phyloP scores from a whole-genome alignment of 1,140 invertebrate species.

The Drosophila dunni region DNA sequence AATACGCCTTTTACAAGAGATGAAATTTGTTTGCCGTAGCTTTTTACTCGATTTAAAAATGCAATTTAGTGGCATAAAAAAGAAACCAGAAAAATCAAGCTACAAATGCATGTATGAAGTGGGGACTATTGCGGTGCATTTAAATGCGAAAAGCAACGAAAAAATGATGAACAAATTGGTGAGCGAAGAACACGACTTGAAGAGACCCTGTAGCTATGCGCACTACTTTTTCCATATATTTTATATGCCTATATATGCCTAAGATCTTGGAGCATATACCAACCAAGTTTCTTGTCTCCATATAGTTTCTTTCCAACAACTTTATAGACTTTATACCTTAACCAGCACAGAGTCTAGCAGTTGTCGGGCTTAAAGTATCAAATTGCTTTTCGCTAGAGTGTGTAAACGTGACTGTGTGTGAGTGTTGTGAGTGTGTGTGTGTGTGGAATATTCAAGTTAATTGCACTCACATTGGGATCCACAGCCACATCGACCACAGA shows the following conservation, averaged over 20 bases:
- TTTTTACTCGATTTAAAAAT: slow-evolving; percentile 63
- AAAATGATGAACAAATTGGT: slow-evolving; percentile 5
- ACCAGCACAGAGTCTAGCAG: no score
- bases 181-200: no score
- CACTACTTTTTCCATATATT: no score
- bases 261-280: no score
- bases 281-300: no score
- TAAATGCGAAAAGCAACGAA: slow-evolving; percentile 1
- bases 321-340: no score
- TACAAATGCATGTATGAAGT: background rate
- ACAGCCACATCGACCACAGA: slow-evolving; percentile 87
- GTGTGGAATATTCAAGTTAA: slow-evolving; percentile 44
- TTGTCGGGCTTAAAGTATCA: slow-evolving; percentile 20
- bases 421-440: background rate
- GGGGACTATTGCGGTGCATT: background rate
- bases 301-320: no score
- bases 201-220: no score
- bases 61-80: slow-evolving; percentile 47
- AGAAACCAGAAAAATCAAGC: background rate
- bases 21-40: slow-evolving; percentile 14
- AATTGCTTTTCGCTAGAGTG: slow-evolving; percentile 27
- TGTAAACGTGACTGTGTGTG: slow-evolving; percentile 6
- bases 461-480: slow-evolving; percentile 85
- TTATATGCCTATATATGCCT: no score
- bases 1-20: slow-evolving; percentile 62